Percentiles rank a stretch among this genome's conserved stretches.
phyloP scores from a whole-genome alignment of 2,797 vertebrate species.

The Eurystomus glaucurus region DNA sequence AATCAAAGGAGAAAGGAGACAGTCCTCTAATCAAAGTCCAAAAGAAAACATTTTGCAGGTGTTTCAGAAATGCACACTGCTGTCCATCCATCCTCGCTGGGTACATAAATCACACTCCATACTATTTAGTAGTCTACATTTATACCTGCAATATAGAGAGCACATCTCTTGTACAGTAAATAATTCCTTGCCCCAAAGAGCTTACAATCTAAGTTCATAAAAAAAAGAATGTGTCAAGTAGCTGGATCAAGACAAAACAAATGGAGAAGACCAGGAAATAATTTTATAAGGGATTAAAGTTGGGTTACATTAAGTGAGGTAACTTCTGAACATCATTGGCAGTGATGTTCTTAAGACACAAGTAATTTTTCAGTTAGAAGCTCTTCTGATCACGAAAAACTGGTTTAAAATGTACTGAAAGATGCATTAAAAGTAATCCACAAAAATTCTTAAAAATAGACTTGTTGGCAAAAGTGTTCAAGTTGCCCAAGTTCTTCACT shows the following conservation, averaged over 20 bases:
- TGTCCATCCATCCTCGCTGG: neutral
- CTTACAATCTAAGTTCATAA: slow-evolving; percentile 55
- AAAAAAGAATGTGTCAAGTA: slow-evolving; percentile 18
- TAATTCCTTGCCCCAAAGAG: slow-evolving; percentile 42
- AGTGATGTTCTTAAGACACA: slow-evolving; percentile 40
- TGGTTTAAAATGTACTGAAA: neutral
- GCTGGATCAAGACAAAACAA: slow-evolving; percentile 17
- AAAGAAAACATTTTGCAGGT: neutral
- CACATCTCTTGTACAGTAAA: neutral
- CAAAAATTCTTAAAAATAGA: neutral
- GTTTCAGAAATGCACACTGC: neutral
- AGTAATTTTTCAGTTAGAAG: slow-evolving; percentile 14
- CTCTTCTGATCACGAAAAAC: neutral
- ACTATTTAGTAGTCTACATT: neutral
- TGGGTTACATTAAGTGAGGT: slow-evolving; percentile 28
- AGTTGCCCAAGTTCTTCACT: neutral
- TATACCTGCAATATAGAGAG: neutral
- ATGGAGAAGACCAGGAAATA: neutral
- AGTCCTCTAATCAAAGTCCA: neutral
- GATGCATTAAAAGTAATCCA: slow-evolving; percentile 3
- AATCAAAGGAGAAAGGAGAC: neutral
- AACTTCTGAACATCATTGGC: slow-evolving; percentile 25
- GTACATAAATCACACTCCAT: neutral
- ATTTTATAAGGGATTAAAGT: neutral
- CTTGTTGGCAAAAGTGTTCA: neutral